phyloP scores from a whole-genome alignment of 2,888 invertebrate genomes.

The Tricholauxania praeusta region DNA sequence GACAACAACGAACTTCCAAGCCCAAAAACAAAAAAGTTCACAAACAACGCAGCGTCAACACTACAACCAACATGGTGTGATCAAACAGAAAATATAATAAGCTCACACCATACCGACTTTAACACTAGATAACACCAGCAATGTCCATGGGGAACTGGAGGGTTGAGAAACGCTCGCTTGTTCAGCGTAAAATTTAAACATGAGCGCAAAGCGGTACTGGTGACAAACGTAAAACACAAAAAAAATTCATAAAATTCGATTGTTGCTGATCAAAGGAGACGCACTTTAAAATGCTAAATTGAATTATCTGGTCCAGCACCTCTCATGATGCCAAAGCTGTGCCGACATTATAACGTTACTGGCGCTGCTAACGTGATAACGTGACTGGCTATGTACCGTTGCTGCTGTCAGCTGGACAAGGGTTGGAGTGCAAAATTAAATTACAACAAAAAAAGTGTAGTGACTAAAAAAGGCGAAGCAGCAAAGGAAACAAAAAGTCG shows the following conservation, averaged over 20 bases:
- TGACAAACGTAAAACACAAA: slow-evolving; percentile 17
- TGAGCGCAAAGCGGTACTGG: slow-evolving; percentile 38
- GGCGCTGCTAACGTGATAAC: slow-evolving; percentile 36
- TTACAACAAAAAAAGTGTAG: slow-evolving; percentile 38
- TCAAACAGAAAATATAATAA: slow-evolving; percentile 54
- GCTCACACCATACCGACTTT: slow-evolving; percentile 34
- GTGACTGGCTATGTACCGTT: slow-evolving; percentile 18
- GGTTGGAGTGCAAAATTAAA: slow-evolving; percentile 21
- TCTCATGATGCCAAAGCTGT: slow-evolving; percentile 42
- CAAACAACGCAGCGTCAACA: background rate
- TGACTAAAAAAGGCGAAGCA: slow-evolving; percentile 41
- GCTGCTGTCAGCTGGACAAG: slow-evolving; percentile 19
- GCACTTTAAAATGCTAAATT: slow-evolving; percentile 67
- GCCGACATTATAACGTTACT: slow-evolving; percentile 33
- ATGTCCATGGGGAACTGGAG: background rate
- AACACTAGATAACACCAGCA: slow-evolving; percentile 9
- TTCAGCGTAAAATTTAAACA: slow-evolving; percentile 6
- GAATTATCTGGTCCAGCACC: slow-evolving; percentile 63
- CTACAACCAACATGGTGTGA: slow-evolving; percentile 32
- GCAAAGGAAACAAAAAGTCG: slow-evolving; percentile 35
- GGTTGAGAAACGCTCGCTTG: background rate
- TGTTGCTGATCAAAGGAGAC: slow-evolving; percentile 67
- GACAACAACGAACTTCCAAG: too few relatives aligned
- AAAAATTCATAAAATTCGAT: slow-evolving; percentile 59
- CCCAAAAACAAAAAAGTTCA: background rate